Evolutionary conservation across 2,113 vertebrate genomes (phyloP).

Genomic region (Ginglymostoma cirratum): DNA sequence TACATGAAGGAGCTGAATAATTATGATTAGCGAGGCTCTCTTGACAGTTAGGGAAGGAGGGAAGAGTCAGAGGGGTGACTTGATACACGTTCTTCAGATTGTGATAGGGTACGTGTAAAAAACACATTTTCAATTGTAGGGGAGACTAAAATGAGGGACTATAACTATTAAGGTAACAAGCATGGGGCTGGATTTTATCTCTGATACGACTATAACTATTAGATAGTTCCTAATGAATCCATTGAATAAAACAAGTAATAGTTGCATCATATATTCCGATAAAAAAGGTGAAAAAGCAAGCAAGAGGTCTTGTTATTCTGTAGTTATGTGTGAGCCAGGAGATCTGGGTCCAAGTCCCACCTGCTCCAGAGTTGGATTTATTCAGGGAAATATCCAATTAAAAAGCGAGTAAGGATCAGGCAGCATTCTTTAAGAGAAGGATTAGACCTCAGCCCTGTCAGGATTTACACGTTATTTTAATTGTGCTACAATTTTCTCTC

Average conservation of each 20-base stretch:
- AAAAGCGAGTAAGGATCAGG: not conserved
- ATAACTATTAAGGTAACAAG: not conserved
- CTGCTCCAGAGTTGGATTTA: no score
- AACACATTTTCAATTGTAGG: not conserved
- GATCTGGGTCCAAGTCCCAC: no score
- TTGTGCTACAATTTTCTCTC: not conserved
- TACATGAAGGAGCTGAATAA: no score
- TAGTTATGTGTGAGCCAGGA: no score
- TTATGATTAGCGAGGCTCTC: no score
- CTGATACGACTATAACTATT: not conserved
- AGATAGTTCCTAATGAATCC: not conserved
- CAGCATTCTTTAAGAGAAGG: not conserved
- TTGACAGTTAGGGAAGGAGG: not conserved
- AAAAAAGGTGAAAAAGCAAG: not conserved
- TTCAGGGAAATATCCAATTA: no score
- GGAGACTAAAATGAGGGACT: not conserved
- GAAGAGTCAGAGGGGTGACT: no score
- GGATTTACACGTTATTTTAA: not conserved
- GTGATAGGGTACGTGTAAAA: no score
- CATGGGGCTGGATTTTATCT: no score
- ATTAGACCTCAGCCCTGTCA: not conserved
- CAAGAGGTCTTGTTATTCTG: not conserved
- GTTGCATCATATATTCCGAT: slow-evolving; percentile 41
- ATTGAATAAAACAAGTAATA: slow-evolving; percentile 32
- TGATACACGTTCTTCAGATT: not conserved